A percentile compares a stretch with the other conserved stretches of the same genome.
Evolutionary conservation across 2,797 vertebrate genomes (phyloP).

Genomic region (Lacerta viridis): DNA sequence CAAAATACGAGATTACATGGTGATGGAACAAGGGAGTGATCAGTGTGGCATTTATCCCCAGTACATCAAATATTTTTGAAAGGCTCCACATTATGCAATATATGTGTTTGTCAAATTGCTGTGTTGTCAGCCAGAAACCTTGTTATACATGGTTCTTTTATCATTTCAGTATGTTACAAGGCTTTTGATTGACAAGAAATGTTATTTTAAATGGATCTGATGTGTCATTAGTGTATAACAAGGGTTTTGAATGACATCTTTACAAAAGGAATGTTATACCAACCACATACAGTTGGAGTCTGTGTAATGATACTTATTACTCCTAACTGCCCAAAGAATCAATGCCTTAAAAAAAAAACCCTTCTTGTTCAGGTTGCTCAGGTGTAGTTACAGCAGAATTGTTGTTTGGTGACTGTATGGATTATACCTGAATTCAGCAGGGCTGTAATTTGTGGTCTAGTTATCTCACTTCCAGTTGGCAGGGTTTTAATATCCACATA

Average conservation of each 20-base stretch:
- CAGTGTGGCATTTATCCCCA: constrained; percentile 7
- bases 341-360: constrained; percentile 19
- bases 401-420: constrained; percentile 51
- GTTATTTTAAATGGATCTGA: constrained; percentile 65
- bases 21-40: constrained; percentile 15
- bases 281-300: constrained; percentile 33
- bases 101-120: constrained; percentile 49
- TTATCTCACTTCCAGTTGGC: constrained; percentile 66
- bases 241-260: constrained; percentile 58
- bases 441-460: constrained; percentile 66
- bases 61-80: constrained; percentile 29
- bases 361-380: background rate
- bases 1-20: background rate
- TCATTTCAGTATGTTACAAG: constrained; percentile 48
- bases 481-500: constrained; percentile 68
- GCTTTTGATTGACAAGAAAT: constrained; percentile 69
- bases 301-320: constrained; percentile 52
- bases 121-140: constrained; percentile 55
- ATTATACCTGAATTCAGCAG: constrained; percentile 39
- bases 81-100: constrained; percentile 26
- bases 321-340: constrained; percentile 44
- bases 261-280: constrained; percentile 51
- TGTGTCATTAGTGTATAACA: constrained; percentile 59
- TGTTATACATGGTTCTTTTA: constrained; percentile 34
- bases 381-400: constrained; percentile 15